A percentile compares a stretch with the other conserved stretches of the same genome.
Conservation (phyloP, 2,888 invertebrate species). For the Carpatolechia fugitivella region DNA sequence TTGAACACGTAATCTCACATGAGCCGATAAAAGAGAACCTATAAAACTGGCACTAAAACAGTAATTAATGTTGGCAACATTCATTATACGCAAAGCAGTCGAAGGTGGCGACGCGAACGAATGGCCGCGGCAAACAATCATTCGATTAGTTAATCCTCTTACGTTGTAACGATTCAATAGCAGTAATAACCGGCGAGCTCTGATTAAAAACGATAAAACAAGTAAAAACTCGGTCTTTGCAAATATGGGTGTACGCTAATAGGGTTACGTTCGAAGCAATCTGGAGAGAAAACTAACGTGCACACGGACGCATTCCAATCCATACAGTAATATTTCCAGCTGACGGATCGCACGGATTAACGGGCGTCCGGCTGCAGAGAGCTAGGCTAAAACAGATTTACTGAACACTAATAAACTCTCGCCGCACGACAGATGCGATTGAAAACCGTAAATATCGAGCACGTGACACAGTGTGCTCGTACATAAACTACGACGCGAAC, state of each 20-base stretch:
- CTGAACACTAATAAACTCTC: slow-evolving; percentile 23
- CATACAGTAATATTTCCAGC: neutral
- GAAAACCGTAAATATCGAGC: slow-evolving; percentile 71
- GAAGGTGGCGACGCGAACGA: slow-evolving; percentile 51
- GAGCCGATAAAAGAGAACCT: slow-evolving; percentile 60
- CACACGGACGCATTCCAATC: neutral
- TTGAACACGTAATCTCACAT: slow-evolving; percentile 64
- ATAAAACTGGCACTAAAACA: slow-evolving; percentile 67
- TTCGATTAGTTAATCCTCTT: slow-evolving; percentile 64
- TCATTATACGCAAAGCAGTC: slow-evolving; percentile 62
- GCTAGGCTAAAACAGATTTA: slow-evolving; percentile 9
- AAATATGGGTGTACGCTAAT: slow-evolving; percentile 2
- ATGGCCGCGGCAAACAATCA: slow-evolving; percentile 59
- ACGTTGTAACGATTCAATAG: slow-evolving; percentile 45
- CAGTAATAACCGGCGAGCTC: slow-evolving; percentile 41
- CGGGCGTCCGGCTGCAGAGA: neutral
- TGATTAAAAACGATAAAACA: slow-evolving; percentile 54
- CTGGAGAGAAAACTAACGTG: neutral
- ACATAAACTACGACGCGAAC: slow-evolving; percentile 67
- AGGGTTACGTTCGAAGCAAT: slow-evolving; percentile 5
- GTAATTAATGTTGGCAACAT: slow-evolving; percentile 70
- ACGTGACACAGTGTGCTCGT: slow-evolving; percentile 61
- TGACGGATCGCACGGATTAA: neutral
- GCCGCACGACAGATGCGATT: slow-evolving; percentile 56
- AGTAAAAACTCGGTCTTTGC: slow-evolving; percentile 30